Percentiles rank a stretch among this genome's conserved stretches.
Evolutionary conservation across 2,113 vertebrate species (phyloP).

Genomic region (Lanius ludovicianus): DNA sequence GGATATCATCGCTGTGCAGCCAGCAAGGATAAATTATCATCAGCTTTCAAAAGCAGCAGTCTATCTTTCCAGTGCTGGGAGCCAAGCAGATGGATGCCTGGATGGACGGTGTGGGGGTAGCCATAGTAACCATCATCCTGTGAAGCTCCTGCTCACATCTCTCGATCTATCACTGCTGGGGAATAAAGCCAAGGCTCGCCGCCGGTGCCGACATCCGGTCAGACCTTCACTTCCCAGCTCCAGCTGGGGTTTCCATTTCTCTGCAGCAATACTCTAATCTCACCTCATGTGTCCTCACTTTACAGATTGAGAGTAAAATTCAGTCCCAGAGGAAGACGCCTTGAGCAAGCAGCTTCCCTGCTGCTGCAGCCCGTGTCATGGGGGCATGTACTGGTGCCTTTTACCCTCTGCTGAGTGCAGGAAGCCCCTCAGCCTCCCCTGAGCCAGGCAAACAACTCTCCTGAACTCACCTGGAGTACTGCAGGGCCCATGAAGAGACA

Average conservation of each 20-base stretch:
- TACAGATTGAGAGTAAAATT: not conserved
- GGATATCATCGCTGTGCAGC: slow-evolving; percentile 36
- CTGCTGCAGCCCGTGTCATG: not conserved
- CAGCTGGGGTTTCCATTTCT: not conserved
- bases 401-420: not conserved
- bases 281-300: not conserved
- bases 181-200: slow-evolving; percentile 37
- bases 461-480: not conserved
- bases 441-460: not conserved
- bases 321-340: not conserved
- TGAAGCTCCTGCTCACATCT: slow-evolving; percentile 60
- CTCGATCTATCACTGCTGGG: slow-evolving; percentile 53
- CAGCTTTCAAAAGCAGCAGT: slow-evolving; percentile 74
- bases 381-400: not conserved
- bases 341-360: fast-evolving
- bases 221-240: not conserved
- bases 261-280: not conserved
- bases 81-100: slow-evolving; percentile 76
- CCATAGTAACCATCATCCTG: slow-evolving; percentile 77
- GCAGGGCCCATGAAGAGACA: fast-evolving
- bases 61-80: slow-evolving; percentile 68
- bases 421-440: not conserved
- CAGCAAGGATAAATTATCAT: slow-evolving; percentile 62
- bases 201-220: not conserved
- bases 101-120: slow-evolving; percentile 70